These are phyloP conservation scores for Lasioglossum zephyrum DNA, from an alignment of 2,888 invertebrate genomes.

Conservation along the genomic window DNA sequence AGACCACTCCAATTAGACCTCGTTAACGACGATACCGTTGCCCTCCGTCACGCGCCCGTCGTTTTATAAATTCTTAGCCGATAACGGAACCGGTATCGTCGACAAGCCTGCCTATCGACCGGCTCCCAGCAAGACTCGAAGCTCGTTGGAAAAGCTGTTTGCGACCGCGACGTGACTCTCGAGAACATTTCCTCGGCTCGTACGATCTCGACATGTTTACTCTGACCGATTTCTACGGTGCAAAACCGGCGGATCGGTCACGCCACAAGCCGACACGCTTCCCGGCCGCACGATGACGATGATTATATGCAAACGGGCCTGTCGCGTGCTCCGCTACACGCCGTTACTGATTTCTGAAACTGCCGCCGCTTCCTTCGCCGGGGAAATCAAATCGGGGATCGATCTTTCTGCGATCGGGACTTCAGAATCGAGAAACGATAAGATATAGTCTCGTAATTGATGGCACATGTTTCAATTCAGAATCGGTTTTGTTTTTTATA, in stretches of 20 bases:
- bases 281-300: not conserved
- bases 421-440: not conserved
- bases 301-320: conserved; percentile 62
- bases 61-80: not conserved
- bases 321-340: conserved; percentile 48
- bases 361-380: not conserved
- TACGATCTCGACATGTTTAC: not conserved
- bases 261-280: conserved; percentile 38
- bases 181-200: not conserved
- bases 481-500: not conserved
- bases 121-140: not conserved
- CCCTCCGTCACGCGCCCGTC: not conserved
- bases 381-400: not conserved
- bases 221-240: not conserved
- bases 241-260: conserved; percentile 14
- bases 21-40: not conserved
- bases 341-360: conserved; percentile 44
- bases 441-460: not conserved
- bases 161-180: conserved; percentile 2
- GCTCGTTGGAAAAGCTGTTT: not conserved
- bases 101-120: not conserved
- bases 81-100: conserved; percentile 17
- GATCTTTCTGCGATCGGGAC: not conserved
- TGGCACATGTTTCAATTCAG: not conserved
- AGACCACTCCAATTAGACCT: conserved; percentile 8